A percentile compares a stretch with the other conserved stretches of the same genome.
Evolutionary conservation across 2,113 vertebrate genomes (phyloP).

Genomic region (Butorides virescens): DNA sequence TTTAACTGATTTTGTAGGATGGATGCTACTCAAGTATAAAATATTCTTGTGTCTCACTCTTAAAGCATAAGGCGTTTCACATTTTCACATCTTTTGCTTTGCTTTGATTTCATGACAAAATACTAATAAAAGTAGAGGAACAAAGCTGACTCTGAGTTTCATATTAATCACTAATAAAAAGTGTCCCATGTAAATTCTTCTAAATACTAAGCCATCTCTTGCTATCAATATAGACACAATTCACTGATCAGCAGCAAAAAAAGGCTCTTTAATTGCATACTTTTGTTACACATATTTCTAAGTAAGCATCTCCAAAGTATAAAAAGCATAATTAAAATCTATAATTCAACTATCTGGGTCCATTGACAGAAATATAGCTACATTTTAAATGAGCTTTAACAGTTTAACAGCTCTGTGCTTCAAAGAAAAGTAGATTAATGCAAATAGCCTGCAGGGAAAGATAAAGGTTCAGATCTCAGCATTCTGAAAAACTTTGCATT

Average conservation of each 20-base stretch:
- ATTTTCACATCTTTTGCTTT: background rate
- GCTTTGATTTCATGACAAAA: background rate
- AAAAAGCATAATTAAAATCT: constrained; percentile 52
- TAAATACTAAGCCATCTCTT: background rate
- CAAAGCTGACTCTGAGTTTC: background rate
- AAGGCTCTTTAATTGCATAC: background rate
- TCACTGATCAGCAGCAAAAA: background rate
- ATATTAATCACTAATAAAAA: background rate
- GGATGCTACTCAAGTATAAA: background rate
- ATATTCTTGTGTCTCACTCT: background rate
- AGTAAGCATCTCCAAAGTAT: constrained; percentile 21
- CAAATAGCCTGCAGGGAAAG: constrained; percentile 54
- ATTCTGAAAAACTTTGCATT: constrained; percentile 56
- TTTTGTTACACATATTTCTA: constrained; percentile 18
- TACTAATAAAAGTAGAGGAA: background rate
- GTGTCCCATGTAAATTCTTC: background rate
- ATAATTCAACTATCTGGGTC: constrained; percentile 2
- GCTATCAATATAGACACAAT: background rate
- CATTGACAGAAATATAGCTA: constrained; percentile 20
- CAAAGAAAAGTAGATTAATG: constrained; percentile 59
- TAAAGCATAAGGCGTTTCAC: background rate
- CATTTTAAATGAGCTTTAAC: constrained; percentile 46
- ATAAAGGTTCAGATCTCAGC: constrained; percentile 53
- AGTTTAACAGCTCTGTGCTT: constrained; percentile 42
- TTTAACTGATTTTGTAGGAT: background rate